These are phyloP conservation scores for Gambusia affinis DNA, from an alignment of 2,113 vertebrate genomes.

Conservation along the genomic window DNA sequence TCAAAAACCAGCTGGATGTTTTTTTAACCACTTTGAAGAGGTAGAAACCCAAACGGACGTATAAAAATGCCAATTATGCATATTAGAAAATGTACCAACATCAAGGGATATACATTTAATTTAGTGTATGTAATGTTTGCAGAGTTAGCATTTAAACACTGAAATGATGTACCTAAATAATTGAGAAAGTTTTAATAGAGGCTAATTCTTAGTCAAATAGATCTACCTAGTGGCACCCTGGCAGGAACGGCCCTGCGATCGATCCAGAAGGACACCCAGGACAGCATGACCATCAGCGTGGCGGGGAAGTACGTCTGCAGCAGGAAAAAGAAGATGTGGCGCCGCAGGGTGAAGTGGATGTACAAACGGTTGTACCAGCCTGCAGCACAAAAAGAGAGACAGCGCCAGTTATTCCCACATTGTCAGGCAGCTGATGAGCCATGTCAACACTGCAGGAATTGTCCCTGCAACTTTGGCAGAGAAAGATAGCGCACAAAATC, in stretches of 20 bases:
- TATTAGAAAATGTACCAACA: not conserved
- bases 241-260: slow-evolving; percentile 91
- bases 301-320: slow-evolving; percentile 93
- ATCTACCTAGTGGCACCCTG: slow-evolving; percentile 88
- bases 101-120: not conserved
- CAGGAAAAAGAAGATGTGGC: slow-evolving; percentile 94
- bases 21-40: too few relatives aligned
- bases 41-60: too few relatives aligned
- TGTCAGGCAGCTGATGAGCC: slow-evolving; percentile 24
- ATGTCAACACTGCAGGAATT: slow-evolving; percentile 22
- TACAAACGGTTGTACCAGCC: slow-evolving; percentile 95
- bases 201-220: not conserved
- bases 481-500: slow-evolving; percentile 48
- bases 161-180: too few relatives aligned
- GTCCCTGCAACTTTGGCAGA: slow-evolving; percentile 40
- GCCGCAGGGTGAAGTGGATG: slow-evolving; percentile 90
- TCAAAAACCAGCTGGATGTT: too few relatives aligned
- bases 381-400: slow-evolving; percentile 55
- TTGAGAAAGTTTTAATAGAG: not conserved
- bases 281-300: slow-evolving; percentile 94
- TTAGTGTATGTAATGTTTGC: not conserved
- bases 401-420: slow-evolving; percentile 22
- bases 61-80: too few relatives aligned
- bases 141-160: too few relatives aligned
- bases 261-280: slow-evolving; percentile 95